Evolutionary conservation across 2,797 vertebrate genomes (phyloP).

Genomic region (Ibycter americanus): DNA sequence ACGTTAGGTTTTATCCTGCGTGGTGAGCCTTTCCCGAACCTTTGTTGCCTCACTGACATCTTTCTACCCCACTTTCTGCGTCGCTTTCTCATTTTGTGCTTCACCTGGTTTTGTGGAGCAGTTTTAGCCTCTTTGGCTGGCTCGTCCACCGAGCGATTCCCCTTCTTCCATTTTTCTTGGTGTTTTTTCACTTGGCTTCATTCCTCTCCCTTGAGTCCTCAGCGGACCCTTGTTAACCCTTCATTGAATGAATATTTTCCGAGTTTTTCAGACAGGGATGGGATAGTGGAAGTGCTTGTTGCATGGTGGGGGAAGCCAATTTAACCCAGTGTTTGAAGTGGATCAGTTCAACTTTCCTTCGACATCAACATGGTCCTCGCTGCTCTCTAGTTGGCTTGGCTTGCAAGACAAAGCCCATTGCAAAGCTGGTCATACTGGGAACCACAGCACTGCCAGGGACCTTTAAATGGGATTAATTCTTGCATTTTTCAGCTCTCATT

Average conservation of each 20-base stretch:
- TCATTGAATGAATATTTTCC: not conserved
- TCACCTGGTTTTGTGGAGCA: not conserved
- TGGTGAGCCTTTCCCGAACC: not conserved
- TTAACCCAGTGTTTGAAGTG: not conserved
- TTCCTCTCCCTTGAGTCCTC: not conserved
- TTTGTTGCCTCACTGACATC: not conserved
- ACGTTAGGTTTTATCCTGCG: not conserved
- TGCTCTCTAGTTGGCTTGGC: not conserved
- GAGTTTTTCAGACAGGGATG: not conserved
- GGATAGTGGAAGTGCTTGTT: not conserved
- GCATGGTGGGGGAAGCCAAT: not conserved
- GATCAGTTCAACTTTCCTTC: not conserved
- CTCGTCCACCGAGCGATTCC: not conserved
- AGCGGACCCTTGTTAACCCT: not conserved
- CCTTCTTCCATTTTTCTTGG: not conserved
- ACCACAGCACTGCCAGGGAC: rapidly evolving
- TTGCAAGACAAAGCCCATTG: not conserved
- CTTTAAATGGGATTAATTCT: not conserved
- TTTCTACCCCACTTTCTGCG: not conserved
- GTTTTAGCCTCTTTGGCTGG: not conserved
- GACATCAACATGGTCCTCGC: not conserved
- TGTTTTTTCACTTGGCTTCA: not conserved
- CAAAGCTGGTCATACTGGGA: not conserved
- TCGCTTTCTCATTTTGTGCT: not conserved
- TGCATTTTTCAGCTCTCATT: not conserved